Percentiles rank a stretch among this genome's conserved stretches.
Evolutionary conservation across 2,797 vertebrate genomes (phyloP).

Genomic region (Bucorvus abyssinicus): DNA sequence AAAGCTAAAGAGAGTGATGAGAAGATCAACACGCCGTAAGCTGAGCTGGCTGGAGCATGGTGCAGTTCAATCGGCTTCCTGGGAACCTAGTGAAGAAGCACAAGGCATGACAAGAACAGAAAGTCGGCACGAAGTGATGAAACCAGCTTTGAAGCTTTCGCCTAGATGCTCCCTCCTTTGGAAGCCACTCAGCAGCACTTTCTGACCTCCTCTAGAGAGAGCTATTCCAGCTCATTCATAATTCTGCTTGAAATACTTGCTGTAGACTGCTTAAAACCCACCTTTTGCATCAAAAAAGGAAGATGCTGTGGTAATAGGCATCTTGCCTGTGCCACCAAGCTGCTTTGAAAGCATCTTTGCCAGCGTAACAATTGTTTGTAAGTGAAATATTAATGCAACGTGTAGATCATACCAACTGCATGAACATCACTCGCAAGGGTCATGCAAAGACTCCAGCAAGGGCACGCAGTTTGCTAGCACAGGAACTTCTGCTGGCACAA

Average conservation of each 20-base stretch:
- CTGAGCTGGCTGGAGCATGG: background rate
- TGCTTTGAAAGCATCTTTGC: background rate
- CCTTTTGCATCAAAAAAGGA: background rate
- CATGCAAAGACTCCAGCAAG: background rate
- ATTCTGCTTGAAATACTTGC: background rate
- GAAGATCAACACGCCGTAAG: background rate
- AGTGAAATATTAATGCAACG: background rate
- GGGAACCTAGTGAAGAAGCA: background rate
- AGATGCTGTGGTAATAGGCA: background rate
- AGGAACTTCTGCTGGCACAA: background rate
- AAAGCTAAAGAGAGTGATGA: background rate
- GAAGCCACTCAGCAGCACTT: background rate
- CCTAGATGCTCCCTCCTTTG: rapidly evolving
- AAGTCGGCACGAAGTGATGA: background rate
- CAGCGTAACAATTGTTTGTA: background rate
- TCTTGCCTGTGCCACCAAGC: background rate
- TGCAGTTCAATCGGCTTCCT: background rate
- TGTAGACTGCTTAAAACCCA: background rate
- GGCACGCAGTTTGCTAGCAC: background rate
- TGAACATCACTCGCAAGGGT: no score
- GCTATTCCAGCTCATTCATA: background rate
- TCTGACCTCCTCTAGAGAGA: background rate
- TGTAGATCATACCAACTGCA: background rate
- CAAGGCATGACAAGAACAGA: background rate
- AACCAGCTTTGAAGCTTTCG: background rate